Conservation (phyloP, 2,888 invertebrate genomes). For the Tanaodytes sp. region DNA sequence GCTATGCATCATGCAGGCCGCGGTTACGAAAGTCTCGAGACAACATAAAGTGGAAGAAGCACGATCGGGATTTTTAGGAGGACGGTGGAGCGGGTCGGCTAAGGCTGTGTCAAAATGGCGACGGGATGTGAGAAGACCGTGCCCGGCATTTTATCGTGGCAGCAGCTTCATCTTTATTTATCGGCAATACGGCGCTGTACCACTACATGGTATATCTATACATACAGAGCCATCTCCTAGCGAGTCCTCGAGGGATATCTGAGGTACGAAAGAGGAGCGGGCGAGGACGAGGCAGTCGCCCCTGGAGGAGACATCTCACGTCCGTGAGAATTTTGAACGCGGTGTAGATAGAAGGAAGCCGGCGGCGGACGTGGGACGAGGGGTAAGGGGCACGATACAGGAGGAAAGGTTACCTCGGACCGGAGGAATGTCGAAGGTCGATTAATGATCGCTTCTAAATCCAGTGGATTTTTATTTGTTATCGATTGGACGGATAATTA, state of each 20-base stretch:
- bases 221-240: conserved; percentile 1
- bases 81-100: conserved; percentile 32
- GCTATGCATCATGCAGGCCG: conserved; percentile 30
- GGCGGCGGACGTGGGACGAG: conserved; percentile 3
- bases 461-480: too few relatives aligned
- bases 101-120: conserved; percentile 54
- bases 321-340: conserved; percentile 49
- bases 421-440: conserved; percentile 46
- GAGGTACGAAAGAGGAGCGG: conserved; percentile 36
- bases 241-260: conserved; percentile 44
- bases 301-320: conserved; percentile 34
- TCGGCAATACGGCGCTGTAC: conserved; percentile 64
- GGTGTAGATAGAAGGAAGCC: conserved; percentile 8
- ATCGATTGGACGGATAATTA: too few relatives aligned
- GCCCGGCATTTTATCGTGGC: conserved; percentile 65
- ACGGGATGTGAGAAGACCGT: conserved; percentile 57
- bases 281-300: conserved; percentile 18
- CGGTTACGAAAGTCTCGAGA: conserved; percentile 42
- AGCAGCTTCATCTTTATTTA: conserved; percentile 66
- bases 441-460: conserved; percentile 50
- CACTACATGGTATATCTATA: conserved; percentile 53
- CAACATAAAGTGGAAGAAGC: conserved; percentile 41
- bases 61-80: conserved; percentile 25
- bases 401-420: conserved; percentile 22
- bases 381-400: neutral